phyloP scores from a whole-genome alignment of 2,797 vertebrate species.

The Phoxinus dragarum region DNA sequence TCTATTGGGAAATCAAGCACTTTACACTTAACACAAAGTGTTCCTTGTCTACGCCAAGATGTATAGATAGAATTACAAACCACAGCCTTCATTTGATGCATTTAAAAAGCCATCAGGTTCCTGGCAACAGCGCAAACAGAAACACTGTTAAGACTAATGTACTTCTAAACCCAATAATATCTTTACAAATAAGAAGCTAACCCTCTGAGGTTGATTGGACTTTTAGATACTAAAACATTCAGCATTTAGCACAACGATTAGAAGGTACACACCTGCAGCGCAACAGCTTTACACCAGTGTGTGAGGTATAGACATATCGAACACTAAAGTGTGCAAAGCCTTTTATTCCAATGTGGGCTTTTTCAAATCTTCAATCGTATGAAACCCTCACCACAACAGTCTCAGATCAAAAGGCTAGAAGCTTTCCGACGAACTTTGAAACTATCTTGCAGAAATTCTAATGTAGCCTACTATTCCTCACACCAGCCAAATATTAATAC shows the following conservation, averaged over 20 bases:
- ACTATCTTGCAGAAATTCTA: neutral
- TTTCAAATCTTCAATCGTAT: neutral
- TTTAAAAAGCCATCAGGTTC: conserved; percentile 3
- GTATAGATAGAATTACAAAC: conserved; percentile 22
- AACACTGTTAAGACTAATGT: conserved; percentile 7
- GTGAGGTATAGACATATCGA: neutral
- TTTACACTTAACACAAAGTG: conserved; percentile 16
- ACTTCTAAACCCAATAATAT: neutral
- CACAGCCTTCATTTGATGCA: conserved; percentile 14
- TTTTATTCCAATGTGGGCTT: neutral
- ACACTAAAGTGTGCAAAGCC: neutral
- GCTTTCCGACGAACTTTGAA: neutral
- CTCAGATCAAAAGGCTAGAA: neutral
- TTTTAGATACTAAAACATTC: neutral
- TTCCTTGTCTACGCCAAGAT: neutral
- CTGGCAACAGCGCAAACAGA: conserved; percentile 2
- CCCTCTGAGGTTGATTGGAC: neutral
- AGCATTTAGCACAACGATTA: neutral
- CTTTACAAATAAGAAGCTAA: neutral
- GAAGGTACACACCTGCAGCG: neutral
- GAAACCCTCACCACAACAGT: neutral
- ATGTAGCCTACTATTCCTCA: neutral
- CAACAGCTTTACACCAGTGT: neutral
- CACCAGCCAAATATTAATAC: neutral
- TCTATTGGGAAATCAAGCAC: conserved; percentile 22